Conservation (phyloP, 2,888 invertebrate genomes). For the Macaria liturata region DNA sequence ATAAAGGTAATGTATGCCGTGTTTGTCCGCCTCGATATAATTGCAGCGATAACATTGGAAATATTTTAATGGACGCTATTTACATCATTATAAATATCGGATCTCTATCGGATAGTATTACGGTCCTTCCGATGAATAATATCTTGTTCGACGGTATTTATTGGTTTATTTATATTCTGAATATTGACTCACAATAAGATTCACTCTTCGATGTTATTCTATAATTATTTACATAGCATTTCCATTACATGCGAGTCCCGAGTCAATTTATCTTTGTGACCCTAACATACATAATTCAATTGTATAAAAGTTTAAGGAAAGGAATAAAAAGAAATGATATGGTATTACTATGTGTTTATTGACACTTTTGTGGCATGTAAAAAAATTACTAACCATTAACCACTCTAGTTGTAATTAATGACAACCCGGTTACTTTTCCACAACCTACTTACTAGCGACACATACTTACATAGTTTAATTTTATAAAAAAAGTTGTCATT, state of each 20-base stretch:
- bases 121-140: constrained; percentile 30
- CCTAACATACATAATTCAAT: background rate
- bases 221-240: constrained; percentile 9
- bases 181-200: constrained; percentile 26
- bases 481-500: constrained; percentile 23
- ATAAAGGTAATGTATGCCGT: constrained; percentile 49
- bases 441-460: background rate
- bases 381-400: background rate
- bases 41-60: constrained; percentile 32
- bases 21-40: constrained; percentile 32
- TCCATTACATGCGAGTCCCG: background rate
- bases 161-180: constrained; percentile 25
- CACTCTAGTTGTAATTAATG: background rate
- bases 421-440: too few species aligned
- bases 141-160: constrained; percentile 28
- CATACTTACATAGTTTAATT: constrained; percentile 9
- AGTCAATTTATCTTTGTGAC: background rate
- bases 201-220: constrained; percentile 18
- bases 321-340: too few species aligned
- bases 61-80: constrained; percentile 34
- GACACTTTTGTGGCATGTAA: too few species aligned
- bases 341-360: too few species aligned
- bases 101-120: constrained; percentile 33
- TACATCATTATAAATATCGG: constrained; percentile 33
- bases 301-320: too few species aligned